phyloP scores from a whole-genome alignment of 2,797 vertebrate species.

The Picus viridis region DNA sequence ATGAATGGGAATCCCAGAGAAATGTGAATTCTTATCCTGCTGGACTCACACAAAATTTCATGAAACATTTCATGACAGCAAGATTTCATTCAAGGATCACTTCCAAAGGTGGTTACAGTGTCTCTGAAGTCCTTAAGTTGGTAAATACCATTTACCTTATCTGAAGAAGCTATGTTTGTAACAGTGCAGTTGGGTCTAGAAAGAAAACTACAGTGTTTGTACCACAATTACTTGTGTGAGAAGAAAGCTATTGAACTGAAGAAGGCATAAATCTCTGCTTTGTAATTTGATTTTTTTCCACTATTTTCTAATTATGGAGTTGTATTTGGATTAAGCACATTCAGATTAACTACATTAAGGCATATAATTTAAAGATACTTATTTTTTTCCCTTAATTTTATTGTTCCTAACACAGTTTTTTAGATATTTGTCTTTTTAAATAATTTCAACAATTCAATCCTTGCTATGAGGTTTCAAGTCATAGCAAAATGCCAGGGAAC shows the following conservation, averaged over 20 bases:
- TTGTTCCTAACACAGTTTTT: neutral
- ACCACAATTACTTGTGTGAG: neutral
- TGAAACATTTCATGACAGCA: neutral
- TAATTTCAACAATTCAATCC: neutral
- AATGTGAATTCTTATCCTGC: neutral
- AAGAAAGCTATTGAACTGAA: neutral
- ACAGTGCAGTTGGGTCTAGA: neutral
- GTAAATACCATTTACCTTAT: neutral
- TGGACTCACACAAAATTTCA: neutral
- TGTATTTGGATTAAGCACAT: neutral
- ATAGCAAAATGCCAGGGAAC: constrained; percentile 63
- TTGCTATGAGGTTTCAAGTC: neutral
- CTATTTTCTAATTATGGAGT: neutral
- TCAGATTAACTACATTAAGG: neutral
- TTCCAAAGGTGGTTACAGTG: neutral
- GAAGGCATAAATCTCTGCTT: neutral
- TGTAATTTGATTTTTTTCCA: neutral
- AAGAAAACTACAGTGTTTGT: neutral
- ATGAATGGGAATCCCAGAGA: neutral
- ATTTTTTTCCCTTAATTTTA: neutral
- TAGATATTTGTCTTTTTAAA: neutral
- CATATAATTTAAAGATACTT: neutral
- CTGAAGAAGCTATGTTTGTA: neutral
- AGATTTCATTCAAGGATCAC: neutral
- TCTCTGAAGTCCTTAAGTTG: neutral